Percentiles rank a stretch among this genome's conserved stretches.
Evolutionary conservation across 2,888 invertebrate species (phyloP).

Genomic region (Amphimallon solstitiale): DNA sequence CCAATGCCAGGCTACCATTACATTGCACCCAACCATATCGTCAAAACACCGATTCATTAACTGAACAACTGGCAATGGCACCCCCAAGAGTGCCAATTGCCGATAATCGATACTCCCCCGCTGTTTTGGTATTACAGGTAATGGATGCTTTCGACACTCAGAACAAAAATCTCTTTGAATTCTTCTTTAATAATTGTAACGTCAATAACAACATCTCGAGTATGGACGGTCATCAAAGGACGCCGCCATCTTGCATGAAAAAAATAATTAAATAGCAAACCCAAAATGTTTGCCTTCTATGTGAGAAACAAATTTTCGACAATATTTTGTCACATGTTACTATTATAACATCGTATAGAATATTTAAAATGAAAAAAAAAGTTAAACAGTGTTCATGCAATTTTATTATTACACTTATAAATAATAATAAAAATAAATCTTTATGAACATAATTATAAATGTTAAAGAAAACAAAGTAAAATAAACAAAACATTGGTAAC

Average conservation of each 20-base stretch:
- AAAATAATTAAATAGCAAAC: not conserved
- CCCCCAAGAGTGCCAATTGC: constrained; percentile 55
- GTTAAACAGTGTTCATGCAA: too few relatives aligned
- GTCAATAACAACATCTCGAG: not conserved
- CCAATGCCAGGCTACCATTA: constrained; percentile 92
- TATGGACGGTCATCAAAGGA: not conserved
- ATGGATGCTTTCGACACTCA: constrained; percentile 25
- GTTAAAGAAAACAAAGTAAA: constrained; percentile 8
- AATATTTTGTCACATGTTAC: constrained; percentile 1
- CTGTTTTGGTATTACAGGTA: constrained; percentile 58
- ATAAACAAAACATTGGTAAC: constrained; percentile 67
- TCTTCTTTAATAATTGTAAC: too few relatives aligned
- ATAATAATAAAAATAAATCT: constrained; percentile 19
- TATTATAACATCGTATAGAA: not conserved
- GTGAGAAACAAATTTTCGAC: not conserved
- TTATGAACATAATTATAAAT: constrained; percentile 2
- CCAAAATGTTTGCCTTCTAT: too few relatives aligned
- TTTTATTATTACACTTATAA: too few relatives aligned
- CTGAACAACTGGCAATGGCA: constrained; percentile 57
- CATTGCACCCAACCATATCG: constrained; percentile 92
- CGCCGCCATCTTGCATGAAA: not conserved
- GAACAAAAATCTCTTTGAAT: not conserved
- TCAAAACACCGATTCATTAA: constrained; percentile 91
- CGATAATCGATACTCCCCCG: constrained; percentile 57
- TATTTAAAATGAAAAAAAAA: too few relatives aligned